Evolutionary conservation across 2,113 vertebrate species (phyloP).

Genomic region (Tilapia sparmanii): DNA sequence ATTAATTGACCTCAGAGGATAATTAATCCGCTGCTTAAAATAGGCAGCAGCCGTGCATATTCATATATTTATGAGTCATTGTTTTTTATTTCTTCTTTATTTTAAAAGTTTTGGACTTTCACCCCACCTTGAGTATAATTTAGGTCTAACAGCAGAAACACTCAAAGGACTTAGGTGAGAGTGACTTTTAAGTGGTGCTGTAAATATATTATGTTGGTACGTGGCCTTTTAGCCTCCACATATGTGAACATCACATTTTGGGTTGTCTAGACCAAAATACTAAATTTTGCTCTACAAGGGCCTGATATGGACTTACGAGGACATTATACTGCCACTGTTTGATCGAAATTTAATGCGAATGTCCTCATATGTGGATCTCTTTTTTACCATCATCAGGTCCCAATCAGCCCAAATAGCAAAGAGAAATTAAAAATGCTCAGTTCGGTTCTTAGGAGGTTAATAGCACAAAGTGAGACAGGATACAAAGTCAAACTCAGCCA

Average conservation of each 20-base stretch:
- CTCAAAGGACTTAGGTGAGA: neutral
- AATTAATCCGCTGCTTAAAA: neutral
- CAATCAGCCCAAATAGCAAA: neutral
- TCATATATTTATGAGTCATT: neutral
- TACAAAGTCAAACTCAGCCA: neutral
- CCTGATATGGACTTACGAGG: neutral
- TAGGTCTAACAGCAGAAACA: neutral
- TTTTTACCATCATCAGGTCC: neutral
- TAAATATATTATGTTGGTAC: neutral
- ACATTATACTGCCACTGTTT: neutral
- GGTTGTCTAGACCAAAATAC: neutral
- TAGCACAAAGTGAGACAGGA: neutral
- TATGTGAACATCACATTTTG: neutral
- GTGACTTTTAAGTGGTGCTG: neutral
- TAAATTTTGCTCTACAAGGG: neutral
- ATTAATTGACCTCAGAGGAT: neutral
- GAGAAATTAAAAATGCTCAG: neutral
- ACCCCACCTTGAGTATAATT: neutral
- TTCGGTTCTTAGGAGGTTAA: neutral
- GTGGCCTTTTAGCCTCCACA: neutral
- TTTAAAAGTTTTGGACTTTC: neutral
- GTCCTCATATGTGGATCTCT: neutral
- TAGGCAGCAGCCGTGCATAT: neutral
- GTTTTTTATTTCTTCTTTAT: neutral
- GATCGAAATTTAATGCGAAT: neutral